Evolutionary conservation across 2,888 invertebrate species (phyloP), one percentile per base, ranked within the genome.

Genomic region (Podotricha telesiphe): DNA sequence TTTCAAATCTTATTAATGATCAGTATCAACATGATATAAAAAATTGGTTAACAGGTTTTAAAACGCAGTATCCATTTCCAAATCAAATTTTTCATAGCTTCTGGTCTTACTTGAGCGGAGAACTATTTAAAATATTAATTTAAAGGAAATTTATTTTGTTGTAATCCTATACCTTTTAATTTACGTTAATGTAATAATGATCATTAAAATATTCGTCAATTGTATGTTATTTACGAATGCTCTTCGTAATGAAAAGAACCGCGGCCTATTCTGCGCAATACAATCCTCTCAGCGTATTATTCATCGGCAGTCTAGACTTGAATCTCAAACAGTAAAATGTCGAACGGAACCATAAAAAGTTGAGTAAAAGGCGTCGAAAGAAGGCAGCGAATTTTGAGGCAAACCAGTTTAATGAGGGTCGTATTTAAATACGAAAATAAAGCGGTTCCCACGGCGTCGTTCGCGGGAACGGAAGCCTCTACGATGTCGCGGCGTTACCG

Each of bases 321-420:
- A 83, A 85, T 84, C 84, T 85, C 86, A 85, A 86, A 87, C 89
- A 88, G 88, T 88, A 87, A 84, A 90, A 91, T 89, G 89, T 92
- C 88, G 91, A 91, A 91, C 91, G 90, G 92, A 91, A 89, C 90
- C 86, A 91, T 89, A 92, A 92, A 92, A 92, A 91, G 89, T 89
- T 87, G 90, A 91, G 93, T 91, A 91, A 92, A 92, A 93, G 91
- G 91, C 92, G 92, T 88, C 91, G 91, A 92, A 92, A 91, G 91
- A 86, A 91, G 92, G 92, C 93, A 91, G 92, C 91, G 86, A 92
- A 92, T 93, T 91, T 93, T 91, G 88, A 91, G 85, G 85, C 83
- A 88, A 93, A 93, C 93, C 91, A 84, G 93, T 93, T 93, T 93
- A 92, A 92, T 93, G 93, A 90, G 93, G 93, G 91, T 91, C 93